Evolutionary conservation across 2,113 vertebrate genomes (phyloP).

Genomic region (Aptenodytes forsteri): DNA sequence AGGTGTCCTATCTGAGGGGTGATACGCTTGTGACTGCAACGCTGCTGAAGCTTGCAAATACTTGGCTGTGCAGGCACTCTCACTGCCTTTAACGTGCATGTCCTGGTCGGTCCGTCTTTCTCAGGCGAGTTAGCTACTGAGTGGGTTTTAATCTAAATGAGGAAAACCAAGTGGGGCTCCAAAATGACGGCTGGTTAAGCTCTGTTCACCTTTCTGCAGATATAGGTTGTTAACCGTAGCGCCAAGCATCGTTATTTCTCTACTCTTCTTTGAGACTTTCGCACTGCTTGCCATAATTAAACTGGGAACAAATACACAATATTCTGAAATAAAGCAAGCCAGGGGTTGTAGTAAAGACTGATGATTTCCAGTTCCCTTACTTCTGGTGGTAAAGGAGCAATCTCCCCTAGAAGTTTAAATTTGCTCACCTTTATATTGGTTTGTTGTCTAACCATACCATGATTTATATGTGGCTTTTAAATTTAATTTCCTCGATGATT

Average conservation of each 20-base stretch:
- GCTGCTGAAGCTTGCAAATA: background rate
- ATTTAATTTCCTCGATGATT: background rate
- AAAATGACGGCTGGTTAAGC: background rate
- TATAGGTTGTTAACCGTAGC: background rate
- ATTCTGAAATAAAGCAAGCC: background rate
- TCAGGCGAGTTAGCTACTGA: too few species aligned
- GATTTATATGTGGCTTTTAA: background rate
- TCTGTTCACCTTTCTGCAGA: background rate
- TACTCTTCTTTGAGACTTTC: background rate
- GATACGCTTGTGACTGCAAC: background rate
- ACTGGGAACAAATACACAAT: background rate
- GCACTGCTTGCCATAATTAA: background rate
- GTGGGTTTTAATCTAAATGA: background rate
- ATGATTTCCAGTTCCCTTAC: background rate
- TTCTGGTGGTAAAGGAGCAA: background rate
- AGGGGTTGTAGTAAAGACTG: background rate
- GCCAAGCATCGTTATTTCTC: background rate
- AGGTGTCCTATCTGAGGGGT: background rate
- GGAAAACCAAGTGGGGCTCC: background rate
- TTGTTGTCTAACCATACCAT: background rate
- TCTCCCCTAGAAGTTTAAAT: background rate
- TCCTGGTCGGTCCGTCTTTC: fast-evolving
- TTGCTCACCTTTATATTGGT: background rate
- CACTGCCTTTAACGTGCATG: fast-evolving
- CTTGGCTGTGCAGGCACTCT: fast-evolving